Percentiles rank a stretch among this genome's conserved stretches.
Evolutionary conservation across 2,113 vertebrate species (phyloP).

Genomic region (Bufo gargarizans): DNA sequence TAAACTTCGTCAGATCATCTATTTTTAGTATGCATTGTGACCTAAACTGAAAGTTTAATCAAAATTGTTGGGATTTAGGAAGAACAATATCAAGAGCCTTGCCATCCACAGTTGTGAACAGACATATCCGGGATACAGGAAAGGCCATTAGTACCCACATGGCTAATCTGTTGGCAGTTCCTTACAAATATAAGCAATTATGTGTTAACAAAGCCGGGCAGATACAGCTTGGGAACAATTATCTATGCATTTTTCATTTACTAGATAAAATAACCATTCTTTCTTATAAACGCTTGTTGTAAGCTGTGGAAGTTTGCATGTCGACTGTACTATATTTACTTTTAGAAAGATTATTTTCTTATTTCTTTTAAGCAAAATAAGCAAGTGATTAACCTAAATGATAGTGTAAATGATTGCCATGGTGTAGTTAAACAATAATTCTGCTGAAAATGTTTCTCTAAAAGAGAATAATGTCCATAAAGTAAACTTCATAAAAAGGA

Average conservation of each 20-base stretch:
- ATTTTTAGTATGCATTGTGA: neutral
- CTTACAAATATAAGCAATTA: conserved; percentile 22
- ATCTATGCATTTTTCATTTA: neutral
- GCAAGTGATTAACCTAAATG: too few relatives aligned
- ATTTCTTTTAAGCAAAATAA: too few relatives aligned
- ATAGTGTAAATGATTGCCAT: too few relatives aligned
- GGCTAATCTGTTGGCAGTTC: conserved; percentile 25
- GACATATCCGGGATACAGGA: conserved; percentile 32
- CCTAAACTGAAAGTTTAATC: neutral
- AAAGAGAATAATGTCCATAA: too few relatives aligned
- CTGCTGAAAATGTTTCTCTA: too few relatives aligned
- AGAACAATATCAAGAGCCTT: conserved; percentile 18
- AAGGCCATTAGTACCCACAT: conserved; percentile 20
- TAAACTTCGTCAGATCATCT: neutral
- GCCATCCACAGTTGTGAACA: conserved; percentile 13
- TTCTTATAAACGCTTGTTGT: neutral
- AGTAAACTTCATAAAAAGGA: too few relatives aligned
- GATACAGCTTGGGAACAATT: conserved; percentile 1
- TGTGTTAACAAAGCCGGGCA: conserved; percentile 20
- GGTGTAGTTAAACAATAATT: too few relatives aligned
- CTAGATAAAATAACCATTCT: neutral
- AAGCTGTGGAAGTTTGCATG: neutral
- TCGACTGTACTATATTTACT: neutral
- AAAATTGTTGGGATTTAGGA: conserved; percentile 11
- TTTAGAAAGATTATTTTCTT: neutral